These are phyloP conservation scores for Phragmatobia fuliginosa DNA, from an alignment of 2,888 invertebrate species.

Conservation along the genomic window DNA sequence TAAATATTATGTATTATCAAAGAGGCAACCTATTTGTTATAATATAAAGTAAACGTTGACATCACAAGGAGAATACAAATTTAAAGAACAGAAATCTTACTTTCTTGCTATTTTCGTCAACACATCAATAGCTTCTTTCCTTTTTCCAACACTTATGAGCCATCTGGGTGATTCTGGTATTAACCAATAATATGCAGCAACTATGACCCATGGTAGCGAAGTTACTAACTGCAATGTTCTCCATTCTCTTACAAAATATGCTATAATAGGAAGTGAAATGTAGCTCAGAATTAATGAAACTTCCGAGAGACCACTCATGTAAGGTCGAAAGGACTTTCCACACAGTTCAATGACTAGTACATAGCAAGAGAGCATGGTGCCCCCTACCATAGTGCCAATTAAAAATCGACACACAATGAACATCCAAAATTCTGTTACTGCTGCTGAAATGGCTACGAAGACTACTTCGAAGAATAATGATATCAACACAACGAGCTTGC, in stretches of 20 bases:
- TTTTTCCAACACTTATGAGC: slow-evolving; percentile 89
- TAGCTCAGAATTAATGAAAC: slow-evolving; percentile 86
- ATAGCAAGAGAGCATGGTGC: slow-evolving; percentile 89
- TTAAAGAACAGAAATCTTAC: slow-evolving; percentile 50
- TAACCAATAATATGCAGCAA: slow-evolving; percentile 88
- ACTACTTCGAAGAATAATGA: slow-evolving; percentile 85
- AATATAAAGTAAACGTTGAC: neutral
- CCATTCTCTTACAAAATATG: slow-evolving; percentile 88
- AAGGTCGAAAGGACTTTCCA: slow-evolving; percentile 85
- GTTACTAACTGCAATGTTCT: slow-evolving; percentile 85
- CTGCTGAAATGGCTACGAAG: slow-evolving; percentile 84
- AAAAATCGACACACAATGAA: slow-evolving; percentile 87
- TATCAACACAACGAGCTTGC: slow-evolving; percentile 87
- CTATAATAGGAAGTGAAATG: slow-evolving; percentile 84
- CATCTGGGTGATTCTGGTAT: slow-evolving; percentile 93
- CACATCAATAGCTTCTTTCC: slow-evolving; percentile 87
- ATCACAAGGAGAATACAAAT: neutral
- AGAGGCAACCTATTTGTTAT: too few species aligned
- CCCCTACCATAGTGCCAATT: slow-evolving; percentile 88
- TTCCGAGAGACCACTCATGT: slow-evolving; percentile 85
- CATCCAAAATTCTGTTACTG: slow-evolving; percentile 86
- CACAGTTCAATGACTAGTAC: slow-evolving; percentile 88
- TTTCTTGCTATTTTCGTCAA: slow-evolving; percentile 88
- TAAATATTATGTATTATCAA: too few species aligned
- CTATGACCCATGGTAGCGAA: slow-evolving; percentile 82